phyloP scores from a whole-genome alignment of 2,797 vertebrate species.

The Smutsia gigantea region DNA sequence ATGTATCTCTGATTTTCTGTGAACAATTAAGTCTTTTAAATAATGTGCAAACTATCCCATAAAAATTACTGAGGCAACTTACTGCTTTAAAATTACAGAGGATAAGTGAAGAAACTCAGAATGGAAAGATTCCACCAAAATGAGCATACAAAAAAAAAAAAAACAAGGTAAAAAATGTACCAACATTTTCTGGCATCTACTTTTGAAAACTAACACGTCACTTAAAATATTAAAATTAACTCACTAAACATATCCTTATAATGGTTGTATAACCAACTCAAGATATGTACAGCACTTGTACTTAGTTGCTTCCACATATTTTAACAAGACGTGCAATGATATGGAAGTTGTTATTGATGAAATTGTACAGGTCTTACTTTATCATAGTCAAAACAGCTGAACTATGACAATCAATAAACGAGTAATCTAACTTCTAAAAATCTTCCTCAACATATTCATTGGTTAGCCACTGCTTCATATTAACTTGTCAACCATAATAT shows the following conservation, averaged over 20 bases:
- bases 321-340: not conserved
- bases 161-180: not conserved
- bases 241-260: not conserved
- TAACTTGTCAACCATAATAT: not conserved
- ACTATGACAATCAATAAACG: not conserved
- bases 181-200: not conserved
- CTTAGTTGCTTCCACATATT: not conserved
- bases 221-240: constrained; percentile 7
- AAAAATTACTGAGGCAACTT: constrained; percentile 67
- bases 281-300: not conserved
- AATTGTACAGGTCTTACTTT: not conserved
- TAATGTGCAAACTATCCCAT: constrained; percentile 53
- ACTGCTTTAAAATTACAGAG: constrained; percentile 56
- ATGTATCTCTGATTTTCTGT: constrained; percentile 38
- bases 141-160: not conserved
- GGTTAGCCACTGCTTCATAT: not conserved
- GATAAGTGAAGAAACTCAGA: constrained; percentile 53
- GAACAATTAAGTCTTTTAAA: constrained; percentile 60
- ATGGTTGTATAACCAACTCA: not conserved
- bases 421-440: not conserved
- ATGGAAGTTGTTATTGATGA: not conserved
- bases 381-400: not conserved
- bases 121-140: constrained; percentile 18
- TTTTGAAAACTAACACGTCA: not conserved
- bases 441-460: not conserved